phyloP scores from a whole-genome alignment of 2,113 vertebrate genomes.

The Aepyceros melampus region DNA sequence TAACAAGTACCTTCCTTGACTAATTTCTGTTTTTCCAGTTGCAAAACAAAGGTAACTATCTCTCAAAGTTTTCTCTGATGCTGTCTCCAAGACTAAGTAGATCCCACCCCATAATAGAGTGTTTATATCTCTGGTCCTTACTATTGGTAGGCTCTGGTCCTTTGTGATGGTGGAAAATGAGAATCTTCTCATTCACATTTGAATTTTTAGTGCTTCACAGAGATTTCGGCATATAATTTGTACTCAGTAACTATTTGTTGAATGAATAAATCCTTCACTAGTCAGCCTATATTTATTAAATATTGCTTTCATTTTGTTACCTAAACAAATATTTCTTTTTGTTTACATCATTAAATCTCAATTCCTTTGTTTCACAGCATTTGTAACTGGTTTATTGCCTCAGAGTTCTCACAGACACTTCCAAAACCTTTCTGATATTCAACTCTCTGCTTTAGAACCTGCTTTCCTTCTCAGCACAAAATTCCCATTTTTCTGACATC shows the following conservation, averaged over 20 bases:
- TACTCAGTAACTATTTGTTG: not conserved
- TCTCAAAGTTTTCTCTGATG: not conserved
- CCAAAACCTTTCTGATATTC: not conserved
- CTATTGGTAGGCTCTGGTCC: not conserved
- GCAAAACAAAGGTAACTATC: not conserved
- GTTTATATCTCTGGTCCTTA: not conserved
- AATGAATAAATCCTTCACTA: not conserved
- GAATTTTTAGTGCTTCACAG: not conserved
- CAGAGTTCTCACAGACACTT: not conserved
- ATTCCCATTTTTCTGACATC: not conserved
- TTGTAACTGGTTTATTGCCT: not conserved
- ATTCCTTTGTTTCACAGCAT: not conserved
- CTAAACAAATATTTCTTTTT: not conserved
- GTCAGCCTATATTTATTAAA: not conserved
- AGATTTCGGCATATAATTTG: not conserved
- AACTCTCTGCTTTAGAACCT: not conserved
- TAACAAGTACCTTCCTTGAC: not conserved
- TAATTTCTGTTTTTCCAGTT: not conserved
- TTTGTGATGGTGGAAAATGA: not conserved
- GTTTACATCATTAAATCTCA: not conserved
- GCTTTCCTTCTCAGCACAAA: not conserved
- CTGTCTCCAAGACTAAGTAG: not conserved
- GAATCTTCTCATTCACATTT: not conserved
- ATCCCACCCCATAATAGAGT: not conserved
- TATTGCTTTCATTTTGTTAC: not conserved